Evolutionary conservation across 2,113 vertebrate genomes (phyloP), one percentile per base, ranked within the genome.

Genomic region (Morphnarchus princeps): DNA sequence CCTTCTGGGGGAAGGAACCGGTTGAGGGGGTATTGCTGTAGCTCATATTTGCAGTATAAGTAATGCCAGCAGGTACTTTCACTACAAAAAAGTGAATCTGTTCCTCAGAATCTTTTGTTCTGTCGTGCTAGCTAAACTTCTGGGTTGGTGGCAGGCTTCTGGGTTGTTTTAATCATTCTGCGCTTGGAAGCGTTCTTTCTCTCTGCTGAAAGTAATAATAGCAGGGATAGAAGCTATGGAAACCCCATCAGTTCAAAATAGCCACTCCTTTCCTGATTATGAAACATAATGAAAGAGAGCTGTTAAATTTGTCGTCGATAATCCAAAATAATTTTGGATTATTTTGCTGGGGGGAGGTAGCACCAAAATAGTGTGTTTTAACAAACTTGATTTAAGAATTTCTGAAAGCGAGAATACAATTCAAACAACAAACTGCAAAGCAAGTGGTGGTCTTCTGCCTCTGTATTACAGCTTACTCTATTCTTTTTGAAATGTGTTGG

Each of bases 341-440:
- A 10, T 66, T 84, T 65, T 88, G 17, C 45, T 91, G 43, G 10
- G 28, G 16, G 11, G 18, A 58, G 22, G 25, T 73, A 62, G 36
- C 54, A 69, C 49, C 52, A 85, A 72, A 92, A 77, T 89, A 93
- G 57, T 93, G 57, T 0, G 13, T 96, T 95, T 87, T 90, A 89
- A 80, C 72, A 97, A 95, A 88, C 36, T 66, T 87, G 65, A 40
- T 94, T 90, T 97, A 97, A 95, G 69, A 95, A 81, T 87, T 97
- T 76, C 81, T 87, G 88, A 81, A 96, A 97, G 71, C 0, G 19
- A 92, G 76, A 95, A 94, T 57, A 50, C 74, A 87, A 20, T 69
- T 90, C n/a, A 61, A 72, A 36, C 16, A 67, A 28, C 13, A 80
- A 38, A 50, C 13, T 74, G 36, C 15, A 42, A 80, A 89, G 34